Percentiles rank a stretch among this genome's conserved stretches.
These are phyloP conservation scores for Notolabrus celidotus DNA, from an alignment of 2,797 vertebrate genomes.

Conservation along the genomic window DNA sequence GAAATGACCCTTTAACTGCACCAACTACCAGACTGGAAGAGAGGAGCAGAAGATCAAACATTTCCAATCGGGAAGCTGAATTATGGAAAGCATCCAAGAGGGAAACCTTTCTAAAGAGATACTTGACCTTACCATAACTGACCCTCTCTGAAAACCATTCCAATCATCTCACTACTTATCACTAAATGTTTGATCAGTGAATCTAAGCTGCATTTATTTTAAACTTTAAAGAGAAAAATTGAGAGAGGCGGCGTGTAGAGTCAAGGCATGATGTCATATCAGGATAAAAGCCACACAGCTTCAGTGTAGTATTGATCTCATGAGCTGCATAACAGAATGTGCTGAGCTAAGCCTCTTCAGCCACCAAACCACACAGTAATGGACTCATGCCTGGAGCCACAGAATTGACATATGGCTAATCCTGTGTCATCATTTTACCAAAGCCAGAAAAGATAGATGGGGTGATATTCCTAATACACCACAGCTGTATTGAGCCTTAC, in stretches of 20 bases:
- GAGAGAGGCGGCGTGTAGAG: background rate
- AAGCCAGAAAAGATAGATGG: too few relatives aligned
- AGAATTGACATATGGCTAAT: slow-evolving; percentile 4
- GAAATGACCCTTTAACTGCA: slow-evolving; percentile 17
- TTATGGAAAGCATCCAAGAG: slow-evolving; percentile 34
- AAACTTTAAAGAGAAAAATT: background rate
- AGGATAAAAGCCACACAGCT: slow-evolving; percentile 19
- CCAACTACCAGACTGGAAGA: slow-evolving; percentile 12
- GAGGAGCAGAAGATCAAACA: slow-evolving; percentile 45
- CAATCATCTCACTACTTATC: slow-evolving; percentile 6
- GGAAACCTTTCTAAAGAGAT: slow-evolving; percentile 17
- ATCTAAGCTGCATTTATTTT: slow-evolving; percentile 20
- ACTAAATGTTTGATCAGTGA: slow-evolving; percentile 23
- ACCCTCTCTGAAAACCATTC: background rate
- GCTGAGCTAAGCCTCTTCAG: slow-evolving; percentile 5
- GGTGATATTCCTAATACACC: too few relatives aligned
- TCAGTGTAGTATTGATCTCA: slow-evolving; percentile 37
- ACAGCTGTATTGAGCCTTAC: too few relatives aligned
- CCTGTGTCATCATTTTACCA: too few relatives aligned
- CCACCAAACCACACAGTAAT: slow-evolving; percentile 38
- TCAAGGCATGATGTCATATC: background rate
- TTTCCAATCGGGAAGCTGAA: slow-evolving; percentile 33
- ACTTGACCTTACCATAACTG: slow-evolving; percentile 15
- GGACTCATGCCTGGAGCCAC: slow-evolving; percentile 20
- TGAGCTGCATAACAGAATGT: slow-evolving; percentile 21